Evolutionary conservation across 2,113 vertebrate genomes (phyloP), one percentile per base, ranked within the genome.

Genomic region (Hylia prasina): DNA sequence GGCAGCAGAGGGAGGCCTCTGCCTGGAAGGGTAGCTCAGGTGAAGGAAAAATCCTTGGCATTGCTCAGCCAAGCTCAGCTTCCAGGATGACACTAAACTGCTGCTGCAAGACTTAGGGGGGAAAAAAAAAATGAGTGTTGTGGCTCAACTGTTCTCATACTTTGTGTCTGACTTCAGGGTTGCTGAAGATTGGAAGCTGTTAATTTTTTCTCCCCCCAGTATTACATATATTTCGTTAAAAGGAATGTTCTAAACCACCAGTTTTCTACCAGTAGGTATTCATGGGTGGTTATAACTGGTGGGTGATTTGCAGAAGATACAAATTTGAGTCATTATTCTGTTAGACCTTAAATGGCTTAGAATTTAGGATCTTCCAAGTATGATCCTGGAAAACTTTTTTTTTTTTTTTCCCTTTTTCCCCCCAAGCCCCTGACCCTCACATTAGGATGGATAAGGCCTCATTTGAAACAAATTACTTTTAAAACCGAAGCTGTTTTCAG

Each of bases 381-480:
- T 2, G 20, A 45, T n/a, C 31, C 57, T 14, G 30, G 79, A 91
- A 78, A 79, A 39, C 9, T 30, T 17, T 13, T 61, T 56, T 14
- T 70, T 14, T 70, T 53, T 15, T 70, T 31, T 42, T n/a, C 4
- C 16, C 44, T 77, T 71, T 35, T 57, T 45, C 40, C 71, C n/a
- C 35, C 57, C 3, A 1, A 82, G 57, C 19, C 33, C 27, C 40
- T 69, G 47, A 86, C 70, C 85, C 78, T 91, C 57, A 33, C 37
- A 79, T 94, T 54, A 81, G 22, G 33, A 84, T 39, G 78, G 24
- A 48, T 63, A 64, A 79, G 56, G 9, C 72, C 91, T 39, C 82
- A 91, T 96, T 88, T 86, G 73, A 83, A 95, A 87, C 69, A 93
- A 96, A 94, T 95, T 94, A 45, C 61, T 75, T 91, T 82, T 69